phyloP scores from a whole-genome alignment of 1,140 invertebrate species.

The Elysia chlorotica region DNA sequence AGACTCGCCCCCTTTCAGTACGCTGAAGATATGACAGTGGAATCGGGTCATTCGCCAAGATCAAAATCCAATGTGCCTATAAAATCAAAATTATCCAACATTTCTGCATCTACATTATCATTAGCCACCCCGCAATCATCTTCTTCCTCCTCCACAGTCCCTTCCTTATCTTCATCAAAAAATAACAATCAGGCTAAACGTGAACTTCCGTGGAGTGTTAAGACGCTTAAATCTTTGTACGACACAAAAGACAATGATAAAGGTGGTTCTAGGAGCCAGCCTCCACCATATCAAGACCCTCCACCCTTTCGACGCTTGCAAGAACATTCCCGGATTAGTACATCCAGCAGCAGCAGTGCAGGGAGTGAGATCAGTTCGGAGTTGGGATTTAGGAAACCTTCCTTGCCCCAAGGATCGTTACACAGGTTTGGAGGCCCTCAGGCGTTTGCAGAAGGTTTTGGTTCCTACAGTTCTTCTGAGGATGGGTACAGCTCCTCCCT shows the following conservation, averaged over 20 bases:
- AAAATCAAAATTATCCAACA: no score
- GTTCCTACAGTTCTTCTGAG: constrained; percentile 5
- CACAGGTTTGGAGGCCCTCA: no score
- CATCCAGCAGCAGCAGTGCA: constrained; percentile 38
- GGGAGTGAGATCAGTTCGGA: no score
- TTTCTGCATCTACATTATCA: no score
- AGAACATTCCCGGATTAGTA: constrained; percentile 32
- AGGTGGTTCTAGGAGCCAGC: not conserved
- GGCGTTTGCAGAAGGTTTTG: no score
- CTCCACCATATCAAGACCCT: constrained; percentile 41
- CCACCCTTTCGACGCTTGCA: constrained; percentile 35
- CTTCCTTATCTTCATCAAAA: no score
- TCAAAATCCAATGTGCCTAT: not conserved
- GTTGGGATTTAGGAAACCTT: no score
- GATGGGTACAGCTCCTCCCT: constrained; percentile 4
- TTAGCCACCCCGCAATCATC: no score
- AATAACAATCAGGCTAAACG: constrained; percentile 5
- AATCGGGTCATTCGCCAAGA: not conserved
- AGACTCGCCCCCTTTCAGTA: no score
- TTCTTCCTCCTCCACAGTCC: no score
- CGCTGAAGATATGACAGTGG: not conserved
- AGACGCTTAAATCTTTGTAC: constrained; percentile 31
- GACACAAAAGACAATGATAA: constrained; percentile 15
- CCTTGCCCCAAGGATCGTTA: no score
- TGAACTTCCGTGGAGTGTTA: constrained; percentile 44